Conservation (phyloP, 92 coral and sea anemone genomes). For the Micromussa lordhowensis region DNA sequence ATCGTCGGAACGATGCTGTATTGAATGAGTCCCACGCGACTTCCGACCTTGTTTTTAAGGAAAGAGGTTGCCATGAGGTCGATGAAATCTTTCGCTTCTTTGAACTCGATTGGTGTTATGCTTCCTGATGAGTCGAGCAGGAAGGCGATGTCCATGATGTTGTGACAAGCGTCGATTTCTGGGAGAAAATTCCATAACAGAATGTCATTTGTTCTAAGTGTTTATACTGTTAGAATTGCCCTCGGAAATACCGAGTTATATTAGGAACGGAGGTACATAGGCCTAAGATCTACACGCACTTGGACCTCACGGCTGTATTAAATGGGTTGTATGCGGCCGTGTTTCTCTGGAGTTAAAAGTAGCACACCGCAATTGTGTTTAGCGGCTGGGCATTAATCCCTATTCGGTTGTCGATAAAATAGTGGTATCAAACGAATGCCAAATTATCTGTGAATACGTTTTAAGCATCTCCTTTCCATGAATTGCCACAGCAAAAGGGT, state of each 20-base stretch:
- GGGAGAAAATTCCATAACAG: neutral
- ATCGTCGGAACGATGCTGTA: constrained; percentile 65
- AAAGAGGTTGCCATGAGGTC: constrained; percentile 67
- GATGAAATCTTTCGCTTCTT: constrained; percentile 71
- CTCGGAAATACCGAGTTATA: neutral
- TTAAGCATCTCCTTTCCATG: neutral
- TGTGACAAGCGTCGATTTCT: constrained; percentile 56
- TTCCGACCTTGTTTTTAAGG: constrained; percentile 49
- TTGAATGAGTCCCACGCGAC: constrained; percentile 70
- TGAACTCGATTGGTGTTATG: constrained; percentile 56
- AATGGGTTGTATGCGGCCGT: too few relatives aligned
- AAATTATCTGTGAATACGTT: neutral
- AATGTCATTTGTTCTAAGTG: neutral
- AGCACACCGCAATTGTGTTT: too few relatives aligned
- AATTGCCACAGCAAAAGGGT: neutral
- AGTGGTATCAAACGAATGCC: neutral
- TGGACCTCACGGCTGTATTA: neutral
- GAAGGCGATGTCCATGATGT: constrained; percentile 71
- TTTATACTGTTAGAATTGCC: neutral
- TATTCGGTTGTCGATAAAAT: neutral
- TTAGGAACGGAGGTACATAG: neutral
- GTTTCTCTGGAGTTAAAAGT: too few relatives aligned
- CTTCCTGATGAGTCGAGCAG: constrained; percentile 81
- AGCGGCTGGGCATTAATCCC: too few relatives aligned
- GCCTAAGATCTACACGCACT: neutral